Evolutionary conservation across 1,140 invertebrate species (phyloP), one percentile per base, ranked within the genome.

Genomic region (Homarus americanus): DNA sequence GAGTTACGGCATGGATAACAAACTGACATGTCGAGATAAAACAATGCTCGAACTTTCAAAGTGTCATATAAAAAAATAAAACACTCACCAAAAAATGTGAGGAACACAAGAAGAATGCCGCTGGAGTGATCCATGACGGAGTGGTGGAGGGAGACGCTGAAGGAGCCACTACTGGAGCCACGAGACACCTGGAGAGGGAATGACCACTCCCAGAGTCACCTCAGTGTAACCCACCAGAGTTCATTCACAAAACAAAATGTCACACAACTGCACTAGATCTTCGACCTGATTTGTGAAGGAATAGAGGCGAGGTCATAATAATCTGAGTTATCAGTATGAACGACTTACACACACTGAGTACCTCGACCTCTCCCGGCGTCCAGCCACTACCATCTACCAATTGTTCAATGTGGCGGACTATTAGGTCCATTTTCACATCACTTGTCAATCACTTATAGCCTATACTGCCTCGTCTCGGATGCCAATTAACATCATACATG

Each of bases 81-180:
- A 32, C 63, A 82, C 79, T 82, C 58, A 82, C 79, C 79, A 38
- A 82, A 82, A n/a, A 63, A 82, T 0, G 79, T 82, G 49, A 82
- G 79, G 32, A 82, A 82, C 49, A 82, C 49, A 28, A 82, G 41
- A 32, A 82, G 79, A 0, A 82, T 36, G 17, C 58, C 34, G 32
- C 28, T 63, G 44, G 49, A 20, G 2, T 34, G 79, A 38, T 82
- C 79, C 79, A 82, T 82, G 79, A 41, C 32, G 41, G 17, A 15
- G 15, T 9, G 15, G n/a, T n/a, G 5, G 44, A 7, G 44, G 17
- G 53, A 20, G 17, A 58, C 10, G 17, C 2, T 58, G 34, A 12
- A 20, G 38, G 36, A 2, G 72, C 75, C 17, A 7, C n/a, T n/a
- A 38, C 40, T 3, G 10, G 38, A 9, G 40, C 34, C 28, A 28